Conservation (phyloP, 2,888 invertebrate genomes). For the Acanthopleura granulata region DNA sequence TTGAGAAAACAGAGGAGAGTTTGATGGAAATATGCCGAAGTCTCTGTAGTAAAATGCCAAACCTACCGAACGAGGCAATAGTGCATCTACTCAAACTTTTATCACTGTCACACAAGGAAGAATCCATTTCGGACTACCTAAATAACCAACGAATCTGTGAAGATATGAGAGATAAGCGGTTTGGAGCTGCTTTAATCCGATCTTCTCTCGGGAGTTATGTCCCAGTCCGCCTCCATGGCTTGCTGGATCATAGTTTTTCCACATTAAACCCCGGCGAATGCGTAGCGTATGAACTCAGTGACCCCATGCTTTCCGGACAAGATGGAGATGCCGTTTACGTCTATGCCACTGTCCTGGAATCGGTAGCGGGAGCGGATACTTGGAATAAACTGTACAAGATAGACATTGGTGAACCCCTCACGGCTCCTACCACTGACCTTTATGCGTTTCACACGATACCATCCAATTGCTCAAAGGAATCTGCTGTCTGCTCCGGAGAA, state of each 20-base stretch:
- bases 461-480: not conserved
- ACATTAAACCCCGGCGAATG: conserved; percentile 32
- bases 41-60: conserved; percentile 21
- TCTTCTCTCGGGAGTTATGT: conserved; percentile 36
- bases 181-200: not conserved
- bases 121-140: not conserved
- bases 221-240: conserved; percentile 31
- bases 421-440: conserved; percentile 24
- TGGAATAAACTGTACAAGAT: conserved; percentile 21
- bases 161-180: no score
- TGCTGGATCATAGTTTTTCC: conserved; percentile 33
- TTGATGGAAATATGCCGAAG: not conserved
- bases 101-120: no score
- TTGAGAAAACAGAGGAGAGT: not conserved
- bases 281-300: conserved; percentile 36
- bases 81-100: conserved; percentile 1
- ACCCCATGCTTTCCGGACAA: conserved; percentile 23
- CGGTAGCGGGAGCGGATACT: not conserved
- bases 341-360: conserved; percentile 27
- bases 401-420: conserved; percentile 24
- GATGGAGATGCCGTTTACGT: conserved; percentile 21
- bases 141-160: no score
- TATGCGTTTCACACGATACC: conserved; percentile 30
- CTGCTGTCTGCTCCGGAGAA: no score
- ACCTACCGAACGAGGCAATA: conserved; percentile 11